Percentiles rank a stretch among this genome's conserved stretches.
Evolutionary conservation across 2,797 vertebrate species (phyloP).

Genomic region (Menidia menidia): DNA sequence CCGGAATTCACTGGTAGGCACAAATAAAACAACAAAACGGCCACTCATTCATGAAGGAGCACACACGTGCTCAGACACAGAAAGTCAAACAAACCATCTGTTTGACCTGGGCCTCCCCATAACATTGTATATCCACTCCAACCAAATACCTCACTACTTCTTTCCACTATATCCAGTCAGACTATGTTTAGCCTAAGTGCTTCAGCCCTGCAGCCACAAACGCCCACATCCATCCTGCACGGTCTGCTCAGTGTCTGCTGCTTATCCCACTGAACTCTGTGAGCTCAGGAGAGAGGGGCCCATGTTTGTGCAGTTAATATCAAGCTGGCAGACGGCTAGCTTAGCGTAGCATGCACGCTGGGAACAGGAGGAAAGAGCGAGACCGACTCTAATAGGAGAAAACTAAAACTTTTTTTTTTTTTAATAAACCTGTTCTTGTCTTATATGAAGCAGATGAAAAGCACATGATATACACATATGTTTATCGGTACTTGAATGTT

Average conservation of each 20-base stretch:
- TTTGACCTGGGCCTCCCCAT: slow-evolving; percentile 44
- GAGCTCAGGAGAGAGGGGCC: slow-evolving; percentile 22
- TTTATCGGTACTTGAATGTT: neutral
- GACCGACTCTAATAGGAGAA: neutral
- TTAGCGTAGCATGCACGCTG: slow-evolving; percentile 11
- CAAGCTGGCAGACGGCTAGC: neutral
- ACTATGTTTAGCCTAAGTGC: slow-evolving; percentile 68
- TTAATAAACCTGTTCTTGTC: neutral
- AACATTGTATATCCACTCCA: slow-evolving; percentile 37
- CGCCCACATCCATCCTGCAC: slow-evolving; percentile 66
- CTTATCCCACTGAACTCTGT: slow-evolving; percentile 53
- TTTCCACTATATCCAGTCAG: slow-evolving; percentile 74
- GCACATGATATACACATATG: neutral
- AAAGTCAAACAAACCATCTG: slow-evolving; percentile 51
- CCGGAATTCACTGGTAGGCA: slow-evolving; percentile 81
- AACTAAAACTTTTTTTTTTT: neutral
- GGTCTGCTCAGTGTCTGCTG: slow-evolving; percentile 68
- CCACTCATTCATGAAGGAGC: slow-evolving; percentile 33
- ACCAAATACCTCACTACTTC: slow-evolving; percentile 62
- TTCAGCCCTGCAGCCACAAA: slow-evolving; percentile 64
- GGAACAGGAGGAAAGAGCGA: neutral
- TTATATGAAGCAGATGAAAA: neutral
- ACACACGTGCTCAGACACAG: slow-evolving; percentile 50
- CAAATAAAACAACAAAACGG: slow-evolving; percentile 24
- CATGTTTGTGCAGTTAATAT: neutral